Conservation (phyloP, 2,113 vertebrate species). For the Neomonachus schauinslandi region DNA sequence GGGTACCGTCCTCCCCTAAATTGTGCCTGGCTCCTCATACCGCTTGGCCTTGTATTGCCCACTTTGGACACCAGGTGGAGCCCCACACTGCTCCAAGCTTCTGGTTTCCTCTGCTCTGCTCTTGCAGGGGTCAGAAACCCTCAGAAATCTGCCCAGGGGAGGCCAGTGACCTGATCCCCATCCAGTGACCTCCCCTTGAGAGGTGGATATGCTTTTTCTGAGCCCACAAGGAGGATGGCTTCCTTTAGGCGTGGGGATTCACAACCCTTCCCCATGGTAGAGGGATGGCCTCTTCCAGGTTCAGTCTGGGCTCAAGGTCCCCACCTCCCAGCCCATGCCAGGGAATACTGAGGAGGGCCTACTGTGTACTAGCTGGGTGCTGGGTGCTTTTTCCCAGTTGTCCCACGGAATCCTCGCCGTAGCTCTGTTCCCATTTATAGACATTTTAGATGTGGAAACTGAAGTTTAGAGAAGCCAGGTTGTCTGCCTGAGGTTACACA, state of each 20-base stretch:
- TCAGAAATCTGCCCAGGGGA: background rate
- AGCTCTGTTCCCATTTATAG: background rate
- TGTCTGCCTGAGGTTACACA: background rate
- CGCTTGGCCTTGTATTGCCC: background rate
- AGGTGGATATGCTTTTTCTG: background rate
- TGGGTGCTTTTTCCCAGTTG: background rate
- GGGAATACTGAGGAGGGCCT: background rate
- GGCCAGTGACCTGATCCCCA: background rate
- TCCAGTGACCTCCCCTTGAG: accelerated
- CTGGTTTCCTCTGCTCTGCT: accelerated
- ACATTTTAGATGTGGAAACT: background rate
- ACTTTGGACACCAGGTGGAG: constrained; percentile 55
- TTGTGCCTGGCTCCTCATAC: accelerated
- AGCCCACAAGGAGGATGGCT: background rate
- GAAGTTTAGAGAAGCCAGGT: background rate
- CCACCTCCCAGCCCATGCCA: accelerated
- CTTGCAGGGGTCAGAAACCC: background rate
- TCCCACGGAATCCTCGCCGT: background rate
- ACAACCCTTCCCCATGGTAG: background rate
- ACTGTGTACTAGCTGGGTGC: background rate
- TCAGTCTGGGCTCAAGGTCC: background rate
- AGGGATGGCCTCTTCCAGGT: background rate
- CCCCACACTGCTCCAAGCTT: background rate
- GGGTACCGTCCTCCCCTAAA: background rate
- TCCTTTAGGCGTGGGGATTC: background rate